These are phyloP conservation scores for Gastracanthus pulcherrimus DNA, from an alignment of 2,888 invertebrate genomes.

Conservation along the genomic window DNA sequence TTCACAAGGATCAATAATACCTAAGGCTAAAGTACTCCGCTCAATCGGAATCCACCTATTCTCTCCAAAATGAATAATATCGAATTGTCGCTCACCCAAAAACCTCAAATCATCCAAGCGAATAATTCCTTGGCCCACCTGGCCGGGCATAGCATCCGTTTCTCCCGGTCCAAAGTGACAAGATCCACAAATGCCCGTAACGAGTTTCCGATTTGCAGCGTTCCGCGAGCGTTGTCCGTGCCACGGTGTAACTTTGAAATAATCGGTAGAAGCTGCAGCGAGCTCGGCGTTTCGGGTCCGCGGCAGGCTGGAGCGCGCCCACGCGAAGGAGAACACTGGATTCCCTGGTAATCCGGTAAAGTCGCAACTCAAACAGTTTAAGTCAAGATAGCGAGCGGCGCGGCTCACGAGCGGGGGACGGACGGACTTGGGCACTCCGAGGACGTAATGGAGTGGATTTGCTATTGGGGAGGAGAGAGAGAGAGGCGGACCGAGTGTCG, in stretches of 20 bases:
- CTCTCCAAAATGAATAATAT: neutral
- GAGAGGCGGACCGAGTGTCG: conserved; percentile 53
- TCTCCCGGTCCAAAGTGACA: conserved; percentile 46
- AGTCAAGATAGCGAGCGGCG: conserved; percentile 64
- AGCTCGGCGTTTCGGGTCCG: conserved; percentile 54
- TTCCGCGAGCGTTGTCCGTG: neutral
- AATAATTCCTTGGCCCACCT: neutral
- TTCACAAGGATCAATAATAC: too few species aligned
- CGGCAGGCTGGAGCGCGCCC: too few species aligned
- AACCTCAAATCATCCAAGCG: neutral
- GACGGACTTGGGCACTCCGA: conserved; percentile 63
- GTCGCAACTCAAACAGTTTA: conserved; percentile 75
- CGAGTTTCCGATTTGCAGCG: conserved; percentile 49
- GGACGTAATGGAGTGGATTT: conserved; percentile 68
- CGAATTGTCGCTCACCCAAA: too few species aligned
- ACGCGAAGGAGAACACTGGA: conserved; percentile 63
- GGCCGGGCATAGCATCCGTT: neutral
- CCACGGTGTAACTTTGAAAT: conserved; percentile 62
- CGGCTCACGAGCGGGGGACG: conserved; percentile 53
- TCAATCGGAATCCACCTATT: too few species aligned
- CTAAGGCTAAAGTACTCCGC: too few species aligned
- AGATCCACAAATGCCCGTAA: conserved; percentile 39
- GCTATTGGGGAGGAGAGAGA: conserved; percentile 60
- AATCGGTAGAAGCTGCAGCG: conserved; percentile 63
- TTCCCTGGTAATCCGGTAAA: conserved; percentile 72